Base-by-base conservation (phyloP, 2,888 invertebrate species). In the Agrotis clavis region DNA sequence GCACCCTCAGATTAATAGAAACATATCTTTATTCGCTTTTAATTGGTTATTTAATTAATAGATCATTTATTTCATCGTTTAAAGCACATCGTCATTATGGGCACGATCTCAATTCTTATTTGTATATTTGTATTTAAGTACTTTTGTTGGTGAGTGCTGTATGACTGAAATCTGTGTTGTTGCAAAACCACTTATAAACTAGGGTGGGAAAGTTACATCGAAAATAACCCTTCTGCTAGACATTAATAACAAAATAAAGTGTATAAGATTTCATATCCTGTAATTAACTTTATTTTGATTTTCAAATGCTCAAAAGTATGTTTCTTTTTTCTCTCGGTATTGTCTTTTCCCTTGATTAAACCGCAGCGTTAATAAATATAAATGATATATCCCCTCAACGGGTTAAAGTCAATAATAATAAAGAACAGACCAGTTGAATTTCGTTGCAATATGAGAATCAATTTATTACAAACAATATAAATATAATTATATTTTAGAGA, bases 101-200 rank as follows among this genome's bases (percentile, higher is more conserved):
- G 93, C 94, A 94, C 94, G 95, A 96, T 96, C 95, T 96, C 95
- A 95, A 90, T 94, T 91, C 85, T 91, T 91, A 88, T 90, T 87
- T 90, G 88, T 90, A 84, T 90, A 88, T 90, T 88, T 87, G 88
- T 91, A 89, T 92, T 89, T 94, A 91, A 92, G 90, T 92, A 88
- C 87, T 90, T 86, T 83, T 60, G 77, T 74, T 79, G 45, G 62
- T 85, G 89, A 88, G 86, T 86, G 86, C 83, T 88, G 86, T 86
- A 77, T 87, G 87, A 84, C 79, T 85, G 86, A 75, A 87, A 85
- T 69, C 41, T 78, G 79, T 87, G 79, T 82, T 86, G 81, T 81
- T 82, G 71, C 62, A 71, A 69, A 79, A 77, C 60, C 68, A 71
- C 57, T 74, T 77, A 45, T 48, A 64, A 65, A 53, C n/a, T 51